phyloP scores from a whole-genome alignment of 2,888 invertebrate species.

The Cephus runcator region DNA sequence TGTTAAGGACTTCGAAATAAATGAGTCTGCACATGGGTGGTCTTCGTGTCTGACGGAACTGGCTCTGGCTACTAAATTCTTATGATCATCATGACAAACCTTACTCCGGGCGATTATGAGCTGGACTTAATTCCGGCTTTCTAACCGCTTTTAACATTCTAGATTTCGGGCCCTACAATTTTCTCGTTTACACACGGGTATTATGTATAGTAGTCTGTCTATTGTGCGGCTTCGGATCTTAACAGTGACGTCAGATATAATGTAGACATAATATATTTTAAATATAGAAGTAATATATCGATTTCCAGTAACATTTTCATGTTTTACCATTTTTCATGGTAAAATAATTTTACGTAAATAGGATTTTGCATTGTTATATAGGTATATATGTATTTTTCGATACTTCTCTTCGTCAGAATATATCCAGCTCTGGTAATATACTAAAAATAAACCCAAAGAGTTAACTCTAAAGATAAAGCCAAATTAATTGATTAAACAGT shows the following conservation, averaged over 20 bases:
- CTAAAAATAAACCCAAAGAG: too few species aligned
- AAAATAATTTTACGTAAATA: neutral
- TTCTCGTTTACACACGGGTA: neutral
- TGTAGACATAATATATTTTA: neutral
- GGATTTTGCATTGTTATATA: neutral
- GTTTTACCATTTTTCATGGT: neutral
- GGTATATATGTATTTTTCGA: too few species aligned
- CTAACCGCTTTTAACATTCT: neutral
- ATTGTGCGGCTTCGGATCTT: neutral
- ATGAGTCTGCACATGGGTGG: neutral
- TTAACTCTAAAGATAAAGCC: too few species aligned
- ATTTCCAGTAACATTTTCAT: neutral
- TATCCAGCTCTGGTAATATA: neutral
- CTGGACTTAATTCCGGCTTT: neutral
- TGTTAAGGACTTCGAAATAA: neutral
- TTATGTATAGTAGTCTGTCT: neutral
- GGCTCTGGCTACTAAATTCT: neutral
- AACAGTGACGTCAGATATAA: neutral
- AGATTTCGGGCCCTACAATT: neutral
- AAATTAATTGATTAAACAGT: too few species aligned
- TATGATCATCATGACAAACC: conserved; percentile 1
- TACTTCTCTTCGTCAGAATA: neutral
- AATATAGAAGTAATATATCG: neutral
- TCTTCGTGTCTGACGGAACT: neutral
- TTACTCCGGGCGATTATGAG: neutral